Base-by-base conservation (phyloP, 2,113 vertebrate genomes). In the Benitochromis conjunctus region DNA sequence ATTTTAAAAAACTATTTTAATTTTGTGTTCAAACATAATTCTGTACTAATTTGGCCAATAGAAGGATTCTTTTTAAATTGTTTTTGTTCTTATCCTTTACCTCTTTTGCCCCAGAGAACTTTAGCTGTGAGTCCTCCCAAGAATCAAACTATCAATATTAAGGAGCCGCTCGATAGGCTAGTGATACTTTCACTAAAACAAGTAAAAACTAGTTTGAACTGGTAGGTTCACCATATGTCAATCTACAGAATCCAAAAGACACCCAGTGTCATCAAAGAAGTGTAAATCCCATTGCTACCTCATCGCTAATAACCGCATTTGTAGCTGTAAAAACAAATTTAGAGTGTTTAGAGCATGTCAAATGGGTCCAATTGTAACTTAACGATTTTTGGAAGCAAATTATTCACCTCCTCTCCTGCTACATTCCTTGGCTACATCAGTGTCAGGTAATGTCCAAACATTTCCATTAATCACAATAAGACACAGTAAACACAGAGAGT, bases 401-500 rank as follows among this genome's bases (percentile, higher is more conserved):
- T 53, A 51, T 31, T 76, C 69, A 76, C 46, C 26, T 79, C n/a
- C 54, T 57, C 21, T 79, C 36, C 36, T 79, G 54, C 21, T 19
- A n/a, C 21, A 24, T 46, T 36, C 53, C 54, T 58, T 5, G 10
- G 55, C 36, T 43, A 29, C 1, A 79, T 76, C 71, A 51, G 6
- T 53, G 26, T 76, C 71, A 53, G 46, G 71, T 26, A 56, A 55
- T 36, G 78, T 79, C 53, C 53, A 43, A 57, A 34, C 53, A 43
- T 79, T 58, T 46, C 78, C 55, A 79, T 58, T 79, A 57, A 79
- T 79, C 76, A 79, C 53, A 79, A 79, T 79, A 11, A 79, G 34
- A 79, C 76, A 76, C 48, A 53, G 16, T 53, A 54, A 36, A 76
- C 46, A 34, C 80, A 54, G n/a, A 80, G 18, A 69, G 19, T 41